Conservation (phyloP, 1,140 invertebrate genomes). For the Psilanteris sp. region DNA sequence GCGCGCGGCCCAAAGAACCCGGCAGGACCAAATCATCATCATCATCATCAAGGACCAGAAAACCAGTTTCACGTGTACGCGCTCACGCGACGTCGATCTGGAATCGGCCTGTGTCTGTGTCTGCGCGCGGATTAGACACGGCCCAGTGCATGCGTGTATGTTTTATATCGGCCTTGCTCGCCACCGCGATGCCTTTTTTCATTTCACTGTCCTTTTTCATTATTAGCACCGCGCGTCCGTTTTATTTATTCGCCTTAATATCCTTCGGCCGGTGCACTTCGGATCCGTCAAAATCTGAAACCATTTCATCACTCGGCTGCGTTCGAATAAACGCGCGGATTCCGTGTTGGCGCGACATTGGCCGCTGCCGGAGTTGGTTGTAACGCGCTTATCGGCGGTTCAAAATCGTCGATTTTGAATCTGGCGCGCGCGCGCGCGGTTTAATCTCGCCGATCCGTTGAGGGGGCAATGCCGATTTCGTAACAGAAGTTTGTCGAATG, state of each 20-base stretch:
- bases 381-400: too few relatives aligned
- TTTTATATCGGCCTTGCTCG: conserved; percentile 40
- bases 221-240: not conserved
- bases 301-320: too few relatives aligned
- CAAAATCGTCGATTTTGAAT: too few relatives aligned
- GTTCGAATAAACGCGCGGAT: too few relatives aligned
- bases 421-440: too few relatives aligned
- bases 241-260: too few relatives aligned
- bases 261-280: too few relatives aligned
- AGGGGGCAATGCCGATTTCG: too few relatives aligned
- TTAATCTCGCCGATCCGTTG: too few relatives aligned
- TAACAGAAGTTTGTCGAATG: too few relatives aligned
- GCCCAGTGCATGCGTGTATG: conserved; percentile 39
- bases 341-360: too few relatives aligned
- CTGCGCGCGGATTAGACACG: conserved; percentile 50
- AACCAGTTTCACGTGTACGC: conserved; percentile 69
- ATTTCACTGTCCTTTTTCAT: not conserved
- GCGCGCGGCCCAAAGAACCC: conserved; percentile 49
- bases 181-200: conserved; percentile 13
- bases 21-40: conserved; percentile 66
- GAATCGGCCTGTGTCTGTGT: conserved; percentile 33
- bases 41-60: conserved; percentile 65
- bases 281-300: conserved; percentile 25
- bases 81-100: conserved; percentile 47
- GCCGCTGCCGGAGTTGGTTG: too few relatives aligned